Evolutionary conservation across 2,113 vertebrate genomes (phyloP), one percentile per base, ranked within the genome.

Genomic region (Eonycteris spelaea): DNA sequence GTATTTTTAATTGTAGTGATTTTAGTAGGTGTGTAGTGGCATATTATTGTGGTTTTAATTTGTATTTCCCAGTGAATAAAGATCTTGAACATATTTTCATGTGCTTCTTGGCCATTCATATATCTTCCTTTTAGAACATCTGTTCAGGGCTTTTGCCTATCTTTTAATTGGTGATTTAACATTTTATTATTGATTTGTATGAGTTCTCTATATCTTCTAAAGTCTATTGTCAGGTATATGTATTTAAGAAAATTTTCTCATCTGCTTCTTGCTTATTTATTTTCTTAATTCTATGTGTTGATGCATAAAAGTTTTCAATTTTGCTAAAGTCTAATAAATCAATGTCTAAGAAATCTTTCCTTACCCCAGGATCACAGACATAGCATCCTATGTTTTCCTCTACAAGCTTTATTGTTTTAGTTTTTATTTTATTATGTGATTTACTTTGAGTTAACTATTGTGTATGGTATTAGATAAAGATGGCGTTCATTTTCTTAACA

Each of bases 381-480:
- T 73, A 92, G 1, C 86, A 5, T 70, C 53, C 10, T 90, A 6
- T 87, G 22, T 71, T 95, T 95, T 84, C 13, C 19, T 94, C 38
- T 89, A 40, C 4, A 35, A 51, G 24, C 5, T 94, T 89, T 48
- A 91, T 82, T 93, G 9, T 65, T 95, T 93, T 70, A 53, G 12
- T 45, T 92, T 94, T 90, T 51, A 68, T 18, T 80, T 95, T 89
- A 77, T 53, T 96, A 35, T 90, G 8, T 88, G 22, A 57, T 83
- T 94, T 92, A 65, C 73, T 67, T 87, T 61, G 35, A 51, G 7
- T 82, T 51, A 90, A 67, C 35, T 74, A 2, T 59, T 79, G 38
- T 77, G 0, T 77, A n/a, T 90, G 13, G 0, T 55, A 2, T 67
- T 59, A 92, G 33, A 19, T 89, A 57, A 68, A 80, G n/a, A 35